Base-by-base conservation (phyloP, 2,113 vertebrate genomes). In the Furnarius figulus region DNA sequence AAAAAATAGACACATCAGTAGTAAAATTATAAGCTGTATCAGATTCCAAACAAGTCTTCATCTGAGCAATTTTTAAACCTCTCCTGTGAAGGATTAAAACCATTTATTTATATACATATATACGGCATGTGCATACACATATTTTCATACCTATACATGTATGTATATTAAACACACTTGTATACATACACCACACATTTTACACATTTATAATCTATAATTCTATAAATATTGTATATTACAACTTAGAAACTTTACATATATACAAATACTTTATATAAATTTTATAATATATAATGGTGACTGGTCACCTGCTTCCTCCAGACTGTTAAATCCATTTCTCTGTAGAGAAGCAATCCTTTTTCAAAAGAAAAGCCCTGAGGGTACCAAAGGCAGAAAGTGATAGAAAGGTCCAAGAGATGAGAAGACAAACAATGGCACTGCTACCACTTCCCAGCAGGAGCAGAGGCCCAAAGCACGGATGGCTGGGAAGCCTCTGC, bases 401-500 rank as follows among this genome's bases (percentile, higher is more conserved):
- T 3, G 47, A 68, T 12, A 16, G 56, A 7, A 11, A 33, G 80
- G 31, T 47, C 73, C 72, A 61, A 8, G 35, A 37, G n/a, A 5
- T 33, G 63, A 58, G 42, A 11, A 75, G 40, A 27, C 19, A 52
- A n/a, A 4, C 4, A 12, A 3, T 0, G 6, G 4, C 9, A 2
- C 27, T 17, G 14, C 25, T 12, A 2, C 6, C 35, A 9, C 24
- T 40, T 44, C 56, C 66, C 40, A 71, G 85, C 6, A 20, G 77
- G 30, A 84, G 73, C 46, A 73, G 59, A 63, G 61, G 47, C 58
- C 85, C 50, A 37, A 65, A 39, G 77, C 10, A 8, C 33, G 3
- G 46, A 46, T 17, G 0, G 2, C 28, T 39, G 47, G 40, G 40
- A 65, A 28, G 5, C 14, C 35, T 4, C 0, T 5, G 35, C 0